phyloP scores from a whole-genome alignment of 53 echinoderm and acorn worm genomes.

The Antedon mediterranea region DNA sequence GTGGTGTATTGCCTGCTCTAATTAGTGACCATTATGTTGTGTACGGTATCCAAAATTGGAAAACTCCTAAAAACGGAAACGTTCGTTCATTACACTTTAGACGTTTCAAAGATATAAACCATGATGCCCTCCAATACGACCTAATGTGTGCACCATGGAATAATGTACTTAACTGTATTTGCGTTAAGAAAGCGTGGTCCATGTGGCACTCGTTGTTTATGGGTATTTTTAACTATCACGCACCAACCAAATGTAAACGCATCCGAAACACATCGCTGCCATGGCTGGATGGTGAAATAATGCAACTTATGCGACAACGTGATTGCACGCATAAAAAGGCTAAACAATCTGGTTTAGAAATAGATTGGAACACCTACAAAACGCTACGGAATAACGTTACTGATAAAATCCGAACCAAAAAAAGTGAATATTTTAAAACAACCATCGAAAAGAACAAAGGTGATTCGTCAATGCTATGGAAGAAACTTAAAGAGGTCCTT shows the following conservation, averaged over 20 bases:
- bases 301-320: conserved; percentile 12
- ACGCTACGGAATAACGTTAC: conserved; percentile 11
- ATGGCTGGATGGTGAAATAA: conserved; percentile 7
- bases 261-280: conserved; percentile 10
- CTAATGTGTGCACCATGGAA: conserved; percentile 8
- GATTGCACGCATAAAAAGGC: conserved; percentile 7
- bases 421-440: conserved; percentile 7
- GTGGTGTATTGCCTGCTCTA: conserved; percentile 5
- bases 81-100: conserved; percentile 12
- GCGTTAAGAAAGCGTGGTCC: conserved; percentile 9
- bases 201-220: conserved; percentile 13
- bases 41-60: conserved; percentile 11
- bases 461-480: conserved; percentile 7
- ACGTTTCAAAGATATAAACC: conserved; percentile 2
- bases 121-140: neutral
- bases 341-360: neutral
- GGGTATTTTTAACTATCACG: conserved; percentile 7
- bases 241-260: conserved; percentile 8
- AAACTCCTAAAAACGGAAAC: conserved; percentile 1
- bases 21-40: conserved; percentile 15
- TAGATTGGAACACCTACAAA: conserved; percentile 5
- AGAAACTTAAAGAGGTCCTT: conserved; percentile 11
- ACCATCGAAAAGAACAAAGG: conserved; percentile 17
- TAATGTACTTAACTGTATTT: conserved; percentile 12
- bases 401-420: neutral